phyloP scores from a whole-genome alignment of 2,113 vertebrate genomes.

The Pseudopipra pipra region DNA sequence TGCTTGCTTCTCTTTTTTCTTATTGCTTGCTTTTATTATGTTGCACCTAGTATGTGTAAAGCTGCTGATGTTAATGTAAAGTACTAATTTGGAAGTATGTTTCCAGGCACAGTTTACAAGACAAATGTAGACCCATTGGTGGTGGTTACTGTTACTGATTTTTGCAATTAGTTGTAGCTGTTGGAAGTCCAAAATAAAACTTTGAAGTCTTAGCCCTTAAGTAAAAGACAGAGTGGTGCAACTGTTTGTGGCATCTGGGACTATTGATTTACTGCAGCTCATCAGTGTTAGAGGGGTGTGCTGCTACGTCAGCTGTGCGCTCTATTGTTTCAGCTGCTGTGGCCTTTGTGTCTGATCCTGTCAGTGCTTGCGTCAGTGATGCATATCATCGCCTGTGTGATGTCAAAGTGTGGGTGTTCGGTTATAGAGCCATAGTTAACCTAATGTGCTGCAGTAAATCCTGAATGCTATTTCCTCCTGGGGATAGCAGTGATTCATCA shows the following conservation, averaged over 20 bases:
- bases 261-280: constrained; percentile 53
- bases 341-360: constrained; percentile 72
- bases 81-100: background rate
- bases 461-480: constrained; percentile 61
- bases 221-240: constrained; percentile 45
- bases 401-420: constrained; percentile 78
- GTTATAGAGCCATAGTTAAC: constrained; percentile 71
- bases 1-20: background rate
- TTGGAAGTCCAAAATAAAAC: constrained; percentile 51
- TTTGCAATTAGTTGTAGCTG: background rate
- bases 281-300: background rate
- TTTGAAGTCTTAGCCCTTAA: constrained; percentile 4
- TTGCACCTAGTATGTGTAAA: background rate
- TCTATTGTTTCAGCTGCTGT: constrained; percentile 46
- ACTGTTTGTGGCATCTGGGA: constrained; percentile 61
- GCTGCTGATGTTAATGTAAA: background rate
- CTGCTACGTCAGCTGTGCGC: constrained; percentile 47
- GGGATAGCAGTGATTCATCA: constrained; percentile 73
- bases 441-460: constrained; percentile 76
- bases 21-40: background rate
- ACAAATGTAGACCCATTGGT: background rate
- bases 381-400: constrained; percentile 70
- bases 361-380: constrained; percentile 73
- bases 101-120: background rate
- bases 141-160: background rate